Conservation (phyloP, 1,140 invertebrate genomes). For the Drosophila tristis region DNA sequence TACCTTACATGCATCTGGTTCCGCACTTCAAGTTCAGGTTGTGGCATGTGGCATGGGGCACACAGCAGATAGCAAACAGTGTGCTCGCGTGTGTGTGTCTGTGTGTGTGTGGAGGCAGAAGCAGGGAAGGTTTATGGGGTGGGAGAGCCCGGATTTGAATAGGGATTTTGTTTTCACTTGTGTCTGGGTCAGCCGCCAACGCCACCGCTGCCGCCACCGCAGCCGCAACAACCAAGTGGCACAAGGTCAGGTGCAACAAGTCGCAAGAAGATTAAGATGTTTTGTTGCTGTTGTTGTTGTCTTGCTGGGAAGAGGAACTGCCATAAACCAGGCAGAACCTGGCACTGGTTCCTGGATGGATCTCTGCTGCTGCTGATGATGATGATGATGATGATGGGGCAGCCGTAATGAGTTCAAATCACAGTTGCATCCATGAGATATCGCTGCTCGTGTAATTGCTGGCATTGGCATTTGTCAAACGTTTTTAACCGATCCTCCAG, state of each 20-base stretch:
- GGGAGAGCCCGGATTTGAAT: slow-evolving; percentile 70
- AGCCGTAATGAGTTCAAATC: slow-evolving; percentile 73
- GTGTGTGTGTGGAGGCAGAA: background rate
- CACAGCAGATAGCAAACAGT: slow-evolving; percentile 1
- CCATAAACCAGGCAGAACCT: background rate
- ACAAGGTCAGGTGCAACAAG: slow-evolving; percentile 71
- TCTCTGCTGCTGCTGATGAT: slow-evolving; percentile 5
- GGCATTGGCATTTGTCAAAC: slow-evolving; percentile 80
- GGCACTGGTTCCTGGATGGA: slow-evolving; percentile 9
- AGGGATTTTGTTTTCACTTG: slow-evolving; percentile 81
- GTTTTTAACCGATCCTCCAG: slow-evolving; percentile 51
- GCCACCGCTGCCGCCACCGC: background rate
- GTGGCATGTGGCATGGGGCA: slow-evolving; percentile 51
- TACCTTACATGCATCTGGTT: slow-evolving; percentile 79
- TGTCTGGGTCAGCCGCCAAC: slow-evolving; percentile 58
- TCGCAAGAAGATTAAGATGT: slow-evolving; percentile 54
- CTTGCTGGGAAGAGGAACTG: no score
- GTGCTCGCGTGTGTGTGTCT: background rate
- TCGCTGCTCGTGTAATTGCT: slow-evolving; percentile 75
- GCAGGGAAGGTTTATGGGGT: slow-evolving; percentile 14
- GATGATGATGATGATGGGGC: slow-evolving; percentile 40
- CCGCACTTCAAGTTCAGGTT: slow-evolving; percentile 79
- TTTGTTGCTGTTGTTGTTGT: background rate
- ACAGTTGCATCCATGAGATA: slow-evolving; percentile 54
- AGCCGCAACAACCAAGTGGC: slow-evolving; percentile 58